Evolutionary conservation across 2,888 invertebrate species (phyloP), one percentile per base, ranked within the genome.

Genomic region (Hydrotaea cyrtoneurina): DNA sequence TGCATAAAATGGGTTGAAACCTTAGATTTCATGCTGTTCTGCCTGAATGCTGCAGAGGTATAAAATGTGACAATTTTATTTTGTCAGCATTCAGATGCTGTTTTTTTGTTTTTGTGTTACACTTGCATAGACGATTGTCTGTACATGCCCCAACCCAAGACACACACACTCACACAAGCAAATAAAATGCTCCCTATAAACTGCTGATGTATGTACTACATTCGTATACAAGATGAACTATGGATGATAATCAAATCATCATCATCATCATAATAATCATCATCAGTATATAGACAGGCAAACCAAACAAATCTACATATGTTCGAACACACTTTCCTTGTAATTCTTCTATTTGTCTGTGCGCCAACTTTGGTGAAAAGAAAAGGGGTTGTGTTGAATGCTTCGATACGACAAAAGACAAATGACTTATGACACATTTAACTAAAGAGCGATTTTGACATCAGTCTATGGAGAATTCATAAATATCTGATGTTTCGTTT

Each of bases 351-450:
- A 73, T 57, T 57, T 57, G 43, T 43, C 73, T 55, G 1, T 31
- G 5, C 31, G n/a, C 15, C 62, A 10, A 15, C 21, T 69, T n/a
- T 62, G 62, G 15, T 31, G 8, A 10, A 4, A 15, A 17, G 36
- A 36, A 66, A 46, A 46, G 66, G 39, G 66, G 43, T 39, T 26
- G 21, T 39, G 23, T 21, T 43, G 39, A 15, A 17, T 69, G 15
- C 43, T 69, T 69, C 69, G 19, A 43, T 71, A 26, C 55, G 15
- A 39, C 36, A 55, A 66, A 83, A 80, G 80, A 83, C 80, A 80
- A 83, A 83, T 83, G 80, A 80, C 78, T 83, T 80, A 53, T 83
- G 80, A 83, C 80, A 83, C 69, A 83, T 80, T 78, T 83, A 62
- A 57, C 83, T 78, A 80, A 75, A 83, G 71, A 80, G 71, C 72